A percentile compares a stretch with the other conserved stretches of the same genome.
phyloP scores from a whole-genome alignment of 2,888 invertebrate species.

The Amphimallon solstitiale region DNA sequence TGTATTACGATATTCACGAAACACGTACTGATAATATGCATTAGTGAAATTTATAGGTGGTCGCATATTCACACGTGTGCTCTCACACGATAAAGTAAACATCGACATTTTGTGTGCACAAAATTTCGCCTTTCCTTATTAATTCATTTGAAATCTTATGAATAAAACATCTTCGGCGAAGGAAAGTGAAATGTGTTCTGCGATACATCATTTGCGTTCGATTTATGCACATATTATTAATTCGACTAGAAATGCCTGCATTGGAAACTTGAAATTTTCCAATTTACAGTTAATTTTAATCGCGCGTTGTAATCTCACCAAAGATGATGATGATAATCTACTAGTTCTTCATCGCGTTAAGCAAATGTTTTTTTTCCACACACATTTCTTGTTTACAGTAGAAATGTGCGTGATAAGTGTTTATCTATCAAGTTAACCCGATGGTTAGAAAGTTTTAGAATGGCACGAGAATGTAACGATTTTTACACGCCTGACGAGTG shows the following conservation, averaged over 20 bases:
- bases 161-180: slow-evolving; percentile 13
- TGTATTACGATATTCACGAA: too few species aligned
- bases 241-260: neutral
- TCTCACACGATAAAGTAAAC: too few species aligned
- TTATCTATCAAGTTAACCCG: neutral
- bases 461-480: too few species aligned
- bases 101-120: too few species aligned
- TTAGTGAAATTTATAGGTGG: too few species aligned
- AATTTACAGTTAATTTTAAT: neutral
- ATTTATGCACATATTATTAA: neutral
- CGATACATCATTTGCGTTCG: neutral
- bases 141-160: neutral
- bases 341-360: too few species aligned
- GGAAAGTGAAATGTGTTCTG: slow-evolving; percentile 15
- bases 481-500: too few species aligned
- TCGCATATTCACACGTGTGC: too few species aligned
- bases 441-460: neutral
- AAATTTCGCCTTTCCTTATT: slow-evolving; percentile 4
- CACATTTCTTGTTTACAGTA: neutral
- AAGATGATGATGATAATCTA: too few species aligned
- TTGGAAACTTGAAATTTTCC: neutral
- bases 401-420: neutral
- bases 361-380: too few species aligned
- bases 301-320: too few species aligned
- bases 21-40: too few species aligned